Evolutionary conservation across 2,797 vertebrate genomes (phyloP).

Genomic region (Paguma larvata): DNA sequence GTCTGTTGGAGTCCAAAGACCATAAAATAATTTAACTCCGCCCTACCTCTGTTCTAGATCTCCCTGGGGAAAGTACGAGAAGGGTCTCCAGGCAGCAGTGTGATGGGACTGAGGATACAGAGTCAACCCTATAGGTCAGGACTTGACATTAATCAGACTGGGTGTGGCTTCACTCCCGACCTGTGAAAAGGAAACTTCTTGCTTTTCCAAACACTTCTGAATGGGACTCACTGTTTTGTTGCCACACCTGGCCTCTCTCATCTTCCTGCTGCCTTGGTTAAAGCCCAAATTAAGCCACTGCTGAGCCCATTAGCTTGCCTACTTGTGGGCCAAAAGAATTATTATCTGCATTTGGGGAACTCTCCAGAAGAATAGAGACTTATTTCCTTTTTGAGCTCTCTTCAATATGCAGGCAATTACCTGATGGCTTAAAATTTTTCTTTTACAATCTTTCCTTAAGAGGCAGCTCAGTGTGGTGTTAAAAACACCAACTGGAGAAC

Average conservation of each 20-base stretch:
- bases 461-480: neutral
- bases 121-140: neutral
- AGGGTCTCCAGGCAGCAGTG: neutral
- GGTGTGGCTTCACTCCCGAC: neutral
- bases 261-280: neutral
- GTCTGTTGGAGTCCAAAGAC: neutral
- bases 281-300: neutral
- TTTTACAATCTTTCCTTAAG: neutral
- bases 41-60: neutral
- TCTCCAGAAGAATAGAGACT: conserved; percentile 3
- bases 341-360: neutral
- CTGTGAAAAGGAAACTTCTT: neutral
- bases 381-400: neutral
- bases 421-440: neutral
- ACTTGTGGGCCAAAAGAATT: neutral
- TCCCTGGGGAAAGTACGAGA: neutral
- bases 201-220: neutral
- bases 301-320: neutral
- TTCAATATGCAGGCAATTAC: neutral
- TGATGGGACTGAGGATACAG: neutral
- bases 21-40: neutral
- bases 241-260: neutral
- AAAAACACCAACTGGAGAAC: conserved; percentile 11
- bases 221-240: neutral
- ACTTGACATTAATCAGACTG: neutral